Evolutionary conservation across 1,140 invertebrate species (phyloP), one percentile per base, ranked within the genome.

Genomic region (Euwallacea fornicatus): DNA sequence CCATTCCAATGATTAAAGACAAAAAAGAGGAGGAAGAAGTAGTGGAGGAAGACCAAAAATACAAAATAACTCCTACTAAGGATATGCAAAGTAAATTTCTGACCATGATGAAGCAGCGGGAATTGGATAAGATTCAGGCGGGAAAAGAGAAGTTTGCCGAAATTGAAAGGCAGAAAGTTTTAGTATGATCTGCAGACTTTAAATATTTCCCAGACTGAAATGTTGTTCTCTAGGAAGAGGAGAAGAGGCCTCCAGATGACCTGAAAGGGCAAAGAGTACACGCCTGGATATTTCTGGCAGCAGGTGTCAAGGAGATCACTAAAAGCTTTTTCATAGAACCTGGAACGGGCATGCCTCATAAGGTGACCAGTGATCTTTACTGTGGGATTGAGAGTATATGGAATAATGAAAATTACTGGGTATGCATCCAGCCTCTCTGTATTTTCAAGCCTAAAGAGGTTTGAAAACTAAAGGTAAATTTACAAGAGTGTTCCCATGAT

Each of bases 381-480:
- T 86, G 91, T 41, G 86, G 90, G 0, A 83, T 97, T 7, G 94
- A 97, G 74, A 90, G 89, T 71, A 80, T 96, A 54, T 97, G 94
- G 88, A 96, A 96, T 77, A 83, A 96, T 76, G 79, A 85, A 54
- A 97, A 97, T 83, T 96, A 95, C 83, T 97, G 94, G 88, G 87
- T 88, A 43, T 84, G 4, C 21, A 33, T 33, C 4, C 21, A 33
- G 2, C 55, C 21, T 58, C 9, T 2, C 9, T 58, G 9, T 41
- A 9, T 42, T 42, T 61, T 43, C 15, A 4, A 33, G 4, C 21
- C 21, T 33, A 33, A 33, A 33, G 1, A 46, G 55, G 2, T 9
- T 50, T 44, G 7, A 42, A n/a, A 60, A 8, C 68, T 66, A 41
- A 47, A 77, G 75, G 85, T 90, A 13, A 89, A 93, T 82, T 84